Evolutionary conservation across 2,113 vertebrate genomes (phyloP).

Genomic region (Dendropsophus ebraccatus): DNA sequence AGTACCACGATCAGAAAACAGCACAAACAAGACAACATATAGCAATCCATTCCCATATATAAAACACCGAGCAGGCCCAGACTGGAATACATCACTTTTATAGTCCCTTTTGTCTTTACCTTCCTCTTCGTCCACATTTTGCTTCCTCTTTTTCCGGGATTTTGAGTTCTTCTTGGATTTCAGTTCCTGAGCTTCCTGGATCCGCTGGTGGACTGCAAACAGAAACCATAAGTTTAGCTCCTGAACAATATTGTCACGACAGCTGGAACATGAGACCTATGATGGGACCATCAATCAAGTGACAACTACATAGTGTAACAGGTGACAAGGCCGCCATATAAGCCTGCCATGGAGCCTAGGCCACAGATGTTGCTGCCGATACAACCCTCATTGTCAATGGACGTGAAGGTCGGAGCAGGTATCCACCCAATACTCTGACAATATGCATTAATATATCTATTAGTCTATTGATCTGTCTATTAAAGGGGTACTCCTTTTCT

Average conservation of each 20-base stretch:
- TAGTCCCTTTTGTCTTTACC: neutral
- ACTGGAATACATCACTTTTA: neutral
- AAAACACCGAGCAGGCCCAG: neutral
- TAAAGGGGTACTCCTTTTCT: too few relatives aligned
- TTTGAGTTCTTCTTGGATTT: constrained; percentile 91
- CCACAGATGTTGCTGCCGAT: too few relatives aligned
- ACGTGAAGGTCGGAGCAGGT: neutral
- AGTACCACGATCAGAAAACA: constrained; percentile 9
- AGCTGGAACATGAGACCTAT: too few relatives aligned
- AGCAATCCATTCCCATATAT: neutral
- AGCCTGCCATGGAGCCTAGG: neutral
- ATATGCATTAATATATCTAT: too few relatives aligned
- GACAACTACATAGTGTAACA: neutral
- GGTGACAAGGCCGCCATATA: neutral
- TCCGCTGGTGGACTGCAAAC: constrained; percentile 81
- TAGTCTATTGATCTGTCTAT: too few relatives aligned
- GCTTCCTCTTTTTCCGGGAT: constrained; percentile 90
- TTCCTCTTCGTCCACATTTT: constrained; percentile 85
- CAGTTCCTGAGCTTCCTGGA: constrained; percentile 84
- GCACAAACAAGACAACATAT: neutral
- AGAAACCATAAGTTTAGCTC: constrained; percentile 22
- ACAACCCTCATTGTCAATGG: neutral
- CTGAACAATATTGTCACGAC: neutral
- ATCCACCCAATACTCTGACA: too few relatives aligned
- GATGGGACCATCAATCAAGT: neutral